phyloP scores from a whole-genome alignment of 2,113 vertebrate species.

The Corapipo altera region DNA sequence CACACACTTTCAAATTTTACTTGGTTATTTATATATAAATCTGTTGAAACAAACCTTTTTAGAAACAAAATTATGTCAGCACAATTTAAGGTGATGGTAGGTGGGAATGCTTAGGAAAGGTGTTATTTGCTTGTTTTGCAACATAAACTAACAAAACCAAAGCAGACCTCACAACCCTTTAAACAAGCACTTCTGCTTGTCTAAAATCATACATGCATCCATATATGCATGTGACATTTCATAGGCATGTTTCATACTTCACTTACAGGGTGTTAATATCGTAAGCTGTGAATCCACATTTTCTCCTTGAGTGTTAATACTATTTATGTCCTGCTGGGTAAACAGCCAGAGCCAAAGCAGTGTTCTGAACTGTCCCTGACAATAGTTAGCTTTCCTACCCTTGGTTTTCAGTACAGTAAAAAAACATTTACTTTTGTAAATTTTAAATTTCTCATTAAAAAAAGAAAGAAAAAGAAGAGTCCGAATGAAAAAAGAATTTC shows the following conservation, averaged over 20 bases:
- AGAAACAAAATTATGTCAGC: background rate
- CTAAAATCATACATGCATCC: background rate
- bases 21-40: background rate
- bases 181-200: constrained; percentile 17
- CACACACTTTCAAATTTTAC: background rate
- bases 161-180: background rate
- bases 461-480: background rate
- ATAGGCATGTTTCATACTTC: constrained; percentile 23
- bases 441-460: background rate
- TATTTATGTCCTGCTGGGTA: constrained; percentile 60
- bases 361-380: background rate
- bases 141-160: background rate
- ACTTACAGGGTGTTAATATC: constrained; percentile 51
- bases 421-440: background rate
- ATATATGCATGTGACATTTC: constrained; percentile 35
- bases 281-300: constrained; percentile 58
- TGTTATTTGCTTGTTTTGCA: background rate
- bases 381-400: background rate
- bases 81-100: background rate
- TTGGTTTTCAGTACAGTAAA: background rate
- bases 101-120: background rate
- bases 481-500: background rate
- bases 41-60: background rate
- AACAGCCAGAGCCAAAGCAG: background rate
- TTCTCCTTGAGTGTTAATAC: constrained; percentile 65